These are phyloP conservation scores for Phalloptychus januarius DNA, from an alignment of 2,797 vertebrate genomes.

Conservation along the genomic window DNA sequence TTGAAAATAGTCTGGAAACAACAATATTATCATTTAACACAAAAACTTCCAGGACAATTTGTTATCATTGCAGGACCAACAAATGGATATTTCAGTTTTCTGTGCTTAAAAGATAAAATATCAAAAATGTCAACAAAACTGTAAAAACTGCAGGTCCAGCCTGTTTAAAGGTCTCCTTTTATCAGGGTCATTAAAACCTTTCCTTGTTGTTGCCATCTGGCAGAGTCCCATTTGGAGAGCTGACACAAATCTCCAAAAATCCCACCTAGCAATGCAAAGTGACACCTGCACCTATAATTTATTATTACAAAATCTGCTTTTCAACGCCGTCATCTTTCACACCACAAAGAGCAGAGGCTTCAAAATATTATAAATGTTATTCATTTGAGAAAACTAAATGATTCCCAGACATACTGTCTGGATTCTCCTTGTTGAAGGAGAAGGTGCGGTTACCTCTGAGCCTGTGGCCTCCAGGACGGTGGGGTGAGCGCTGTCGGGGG, in stretches of 20 bases:
- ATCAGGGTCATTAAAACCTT: neutral
- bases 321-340: neutral
- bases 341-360: neutral
- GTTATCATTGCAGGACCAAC: too few species aligned
- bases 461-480: conserved; percentile 98
- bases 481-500: conserved; percentile 94
- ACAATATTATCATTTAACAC: too few species aligned
- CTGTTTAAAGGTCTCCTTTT: neutral
- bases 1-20: too few species aligned
- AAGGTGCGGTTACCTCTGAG: conserved; percentile 85
- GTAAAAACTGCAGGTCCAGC: neutral
- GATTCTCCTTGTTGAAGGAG: neutral
- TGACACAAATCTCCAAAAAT: neutral
- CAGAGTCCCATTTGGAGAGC: neutral
- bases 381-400: neutral
- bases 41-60: too few species aligned
- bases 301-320: neutral
- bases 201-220: neutral
- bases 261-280: too few species aligned
- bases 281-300: neutral
- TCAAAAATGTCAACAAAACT: neutral
- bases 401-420: neutral
- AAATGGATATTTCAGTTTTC: neutral
- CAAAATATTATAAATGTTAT: neutral
- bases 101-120: neutral